Evolutionary conservation across 2,888 invertebrate genomes (phyloP).

Genomic region (Orthosia gracilis): DNA sequence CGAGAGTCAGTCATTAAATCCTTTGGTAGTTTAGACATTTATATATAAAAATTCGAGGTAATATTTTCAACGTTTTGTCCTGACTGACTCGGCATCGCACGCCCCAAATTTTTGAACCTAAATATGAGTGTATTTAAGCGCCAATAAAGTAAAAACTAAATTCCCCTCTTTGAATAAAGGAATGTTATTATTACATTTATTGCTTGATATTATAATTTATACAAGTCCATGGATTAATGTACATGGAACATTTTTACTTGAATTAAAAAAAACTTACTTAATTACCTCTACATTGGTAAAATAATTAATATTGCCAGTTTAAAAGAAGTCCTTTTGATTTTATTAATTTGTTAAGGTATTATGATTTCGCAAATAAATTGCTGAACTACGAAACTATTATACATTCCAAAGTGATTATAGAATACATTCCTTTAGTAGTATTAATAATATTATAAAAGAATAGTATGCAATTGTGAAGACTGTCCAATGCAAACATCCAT

Average conservation of each 20-base stretch:
- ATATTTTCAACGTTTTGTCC: constrained; percentile 68
- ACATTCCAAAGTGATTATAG: constrained; percentile 57
- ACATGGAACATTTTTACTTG: constrained; percentile 24
- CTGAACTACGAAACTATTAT: constrained; percentile 26
- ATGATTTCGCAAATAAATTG: constrained; percentile 34
- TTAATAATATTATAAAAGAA: constrained; percentile 23
- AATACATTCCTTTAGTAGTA: constrained; percentile 53
- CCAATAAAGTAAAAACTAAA: constrained; percentile 59
- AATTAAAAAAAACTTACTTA: constrained; percentile 23
- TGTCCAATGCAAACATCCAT: constrained; percentile 38
- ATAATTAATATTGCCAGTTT: constrained; percentile 1
- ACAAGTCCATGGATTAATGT: constrained; percentile 16
- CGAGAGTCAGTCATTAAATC: constrained; percentile 71
- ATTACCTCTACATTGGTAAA: constrained; percentile 22
- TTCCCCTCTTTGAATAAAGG: constrained; percentile 56
- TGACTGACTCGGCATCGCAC: constrained; percentile 67
- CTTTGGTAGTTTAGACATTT: constrained; percentile 72
- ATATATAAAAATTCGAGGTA: constrained; percentile 64
- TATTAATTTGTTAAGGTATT: constrained; percentile 22
- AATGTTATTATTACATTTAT: constrained; percentile 53
- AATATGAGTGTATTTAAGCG: constrained; percentile 64
- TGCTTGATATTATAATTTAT: constrained; percentile 58
- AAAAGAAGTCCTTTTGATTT: constrained; percentile 3
- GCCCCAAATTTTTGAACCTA: constrained; percentile 65
- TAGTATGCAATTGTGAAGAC: constrained; percentile 50